Percentiles rank a stretch among this genome's conserved stretches.
Conservation (phyloP, 2,113 vertebrate genomes). For the Zapornia atra region DNA sequence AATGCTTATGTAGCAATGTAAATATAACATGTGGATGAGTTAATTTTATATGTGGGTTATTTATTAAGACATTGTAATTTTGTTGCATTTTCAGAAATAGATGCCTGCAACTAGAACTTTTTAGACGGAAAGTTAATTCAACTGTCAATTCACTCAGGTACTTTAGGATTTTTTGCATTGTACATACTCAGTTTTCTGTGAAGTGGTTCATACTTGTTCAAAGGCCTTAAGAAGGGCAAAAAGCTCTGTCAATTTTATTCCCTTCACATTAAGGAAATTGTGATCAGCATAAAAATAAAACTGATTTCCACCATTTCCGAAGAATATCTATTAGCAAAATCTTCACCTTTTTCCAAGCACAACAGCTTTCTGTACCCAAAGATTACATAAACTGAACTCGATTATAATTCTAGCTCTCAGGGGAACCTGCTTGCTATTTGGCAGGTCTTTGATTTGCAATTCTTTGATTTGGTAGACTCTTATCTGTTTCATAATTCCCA, state of each 20-base stretch:
- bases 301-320: background rate
- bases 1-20: background rate
- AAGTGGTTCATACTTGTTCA: background rate
- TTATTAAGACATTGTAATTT: background rate
- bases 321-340: background rate
- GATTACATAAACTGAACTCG: background rate
- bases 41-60: background rate
- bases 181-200: background rate
- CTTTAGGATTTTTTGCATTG: background rate
- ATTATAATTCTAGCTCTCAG: background rate
- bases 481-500: slow-evolving; percentile 10
- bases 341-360: background rate
- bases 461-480: slow-evolving; percentile 43
- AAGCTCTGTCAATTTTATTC: background rate
- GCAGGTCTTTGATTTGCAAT: background rate
- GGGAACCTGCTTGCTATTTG: background rate
- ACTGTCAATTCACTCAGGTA: background rate
- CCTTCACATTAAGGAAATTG: background rate
- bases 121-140: background rate
- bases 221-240: background rate
- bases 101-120: background rate
- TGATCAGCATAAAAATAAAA: background rate
- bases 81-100: background rate
- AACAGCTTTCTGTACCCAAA: background rate
- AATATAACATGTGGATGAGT: background rate